phyloP scores from a whole-genome alignment of 2,113 vertebrate species.

The Cephalopterus ornatus region DNA sequence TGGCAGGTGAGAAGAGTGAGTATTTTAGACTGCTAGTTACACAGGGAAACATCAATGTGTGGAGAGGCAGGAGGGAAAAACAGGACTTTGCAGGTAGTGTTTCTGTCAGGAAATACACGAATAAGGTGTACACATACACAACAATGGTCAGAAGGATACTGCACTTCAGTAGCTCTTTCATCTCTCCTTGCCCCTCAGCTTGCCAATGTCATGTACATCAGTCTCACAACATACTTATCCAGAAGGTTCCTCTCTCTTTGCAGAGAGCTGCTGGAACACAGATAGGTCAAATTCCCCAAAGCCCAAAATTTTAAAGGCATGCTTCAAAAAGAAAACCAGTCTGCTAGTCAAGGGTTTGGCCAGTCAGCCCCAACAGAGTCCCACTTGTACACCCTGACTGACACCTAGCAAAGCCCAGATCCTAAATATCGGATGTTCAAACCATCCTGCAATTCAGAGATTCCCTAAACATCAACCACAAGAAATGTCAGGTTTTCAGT shows the following conservation, averaged over 20 bases:
- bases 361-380: not conserved
- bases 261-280: not conserved
- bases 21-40: not conserved
- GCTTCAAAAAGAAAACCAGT: not conserved
- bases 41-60: not conserved
- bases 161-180: not conserved
- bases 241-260: not conserved
- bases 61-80: not conserved
- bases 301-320: not conserved
- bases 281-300: not conserved
- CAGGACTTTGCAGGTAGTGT: not conserved
- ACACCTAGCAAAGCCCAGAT: not conserved
- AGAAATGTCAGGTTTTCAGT: not conserved
- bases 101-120: not conserved
- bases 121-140: accelerated
- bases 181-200: not conserved
- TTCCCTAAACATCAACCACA: not conserved
- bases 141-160: not conserved
- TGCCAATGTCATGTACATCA: not conserved
- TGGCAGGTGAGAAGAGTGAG: not conserved
- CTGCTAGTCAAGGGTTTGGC: not conserved
- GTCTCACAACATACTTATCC: not conserved
- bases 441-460: not conserved
- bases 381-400: not conserved
- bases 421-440: not conserved